phyloP scores from a whole-genome alignment of 2,888 invertebrate species.

The Melanostoma scalare region DNA sequence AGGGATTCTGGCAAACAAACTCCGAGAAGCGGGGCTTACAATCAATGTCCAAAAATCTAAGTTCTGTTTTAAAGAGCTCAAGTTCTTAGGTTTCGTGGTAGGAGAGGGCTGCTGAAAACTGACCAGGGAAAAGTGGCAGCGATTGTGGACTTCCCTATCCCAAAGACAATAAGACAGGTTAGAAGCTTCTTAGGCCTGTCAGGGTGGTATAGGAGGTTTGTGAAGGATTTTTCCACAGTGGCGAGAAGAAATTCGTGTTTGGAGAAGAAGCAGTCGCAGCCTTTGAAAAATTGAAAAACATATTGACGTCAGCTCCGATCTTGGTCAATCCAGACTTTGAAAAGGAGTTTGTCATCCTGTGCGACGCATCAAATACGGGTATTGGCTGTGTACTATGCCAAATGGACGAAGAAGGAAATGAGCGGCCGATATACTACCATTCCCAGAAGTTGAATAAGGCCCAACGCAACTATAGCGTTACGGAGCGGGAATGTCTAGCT shows the following conservation, averaged over 20 bases:
- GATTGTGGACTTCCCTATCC: constrained; percentile 1
- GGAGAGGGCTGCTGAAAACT: too few species aligned
- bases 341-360: neutral
- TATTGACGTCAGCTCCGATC: neutral
- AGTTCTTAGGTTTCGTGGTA: too few species aligned
- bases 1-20: too few species aligned
- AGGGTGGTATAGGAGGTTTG: constrained; percentile 14
- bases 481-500: constrained; percentile 27
- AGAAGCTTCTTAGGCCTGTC: neutral
- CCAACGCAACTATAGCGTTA: constrained; percentile 22
- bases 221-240: neutral
- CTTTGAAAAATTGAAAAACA: neutral
- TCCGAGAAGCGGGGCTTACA: too few species aligned
- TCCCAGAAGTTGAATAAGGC: constrained; percentile 17
- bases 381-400: constrained; percentile 17
- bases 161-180: neutral
- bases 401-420: neutral
- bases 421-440: constrained; percentile 4
- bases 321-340: neutral
- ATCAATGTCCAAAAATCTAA: too few species aligned
- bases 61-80: too few species aligned
- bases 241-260: neutral
- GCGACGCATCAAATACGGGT: neutral
- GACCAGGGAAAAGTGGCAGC: neutral
- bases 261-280: neutral